Evolutionary conservation across 2,113 vertebrate genomes (phyloP).

Genomic region (Mobula birostris): DNA sequence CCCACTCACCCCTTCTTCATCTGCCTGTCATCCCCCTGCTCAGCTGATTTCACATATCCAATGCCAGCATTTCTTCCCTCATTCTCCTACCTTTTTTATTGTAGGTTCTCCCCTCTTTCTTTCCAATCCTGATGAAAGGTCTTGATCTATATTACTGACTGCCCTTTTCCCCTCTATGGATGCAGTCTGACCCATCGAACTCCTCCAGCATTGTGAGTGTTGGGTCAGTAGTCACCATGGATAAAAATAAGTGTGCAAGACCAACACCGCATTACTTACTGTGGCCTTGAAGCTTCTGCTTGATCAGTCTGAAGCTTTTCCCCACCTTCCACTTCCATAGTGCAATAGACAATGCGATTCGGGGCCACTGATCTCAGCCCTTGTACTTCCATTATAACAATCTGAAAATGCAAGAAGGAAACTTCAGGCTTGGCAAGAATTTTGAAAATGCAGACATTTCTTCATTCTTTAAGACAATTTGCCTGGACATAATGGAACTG

Average conservation of each 20-base stretch:
- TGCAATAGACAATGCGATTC: slow-evolving; percentile 93
- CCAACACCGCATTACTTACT: slow-evolving; percentile 62
- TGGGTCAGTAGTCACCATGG: not conserved
- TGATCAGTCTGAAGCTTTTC: slow-evolving; percentile 97
- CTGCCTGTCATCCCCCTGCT: too few species aligned
- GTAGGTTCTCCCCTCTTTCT: too few species aligned
- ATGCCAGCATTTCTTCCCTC: too few species aligned
- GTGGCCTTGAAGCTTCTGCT: slow-evolving; percentile 90
- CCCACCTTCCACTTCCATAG: slow-evolving; percentile 97
- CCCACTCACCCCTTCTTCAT: too few species aligned
- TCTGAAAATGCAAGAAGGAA: slow-evolving; percentile 55
- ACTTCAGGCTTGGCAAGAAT: not conserved
- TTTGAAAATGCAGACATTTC: not conserved
- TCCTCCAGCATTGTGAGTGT: too few species aligned
- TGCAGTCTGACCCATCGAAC: too few species aligned
- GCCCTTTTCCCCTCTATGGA: too few species aligned
- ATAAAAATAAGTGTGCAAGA: not conserved
- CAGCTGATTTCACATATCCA: too few species aligned
- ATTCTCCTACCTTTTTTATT: too few species aligned
- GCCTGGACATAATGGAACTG: not conserved
- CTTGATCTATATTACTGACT: too few species aligned
- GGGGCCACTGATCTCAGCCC: slow-evolving; percentile 86
- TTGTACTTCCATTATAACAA: slow-evolving; percentile 91
- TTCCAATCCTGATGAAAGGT: too few species aligned
- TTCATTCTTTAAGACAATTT: not conserved